Conservation (phyloP, 30 jellyfish, hydroid and myxozoan genomes). For the Aurelia coerulea region DNA sequence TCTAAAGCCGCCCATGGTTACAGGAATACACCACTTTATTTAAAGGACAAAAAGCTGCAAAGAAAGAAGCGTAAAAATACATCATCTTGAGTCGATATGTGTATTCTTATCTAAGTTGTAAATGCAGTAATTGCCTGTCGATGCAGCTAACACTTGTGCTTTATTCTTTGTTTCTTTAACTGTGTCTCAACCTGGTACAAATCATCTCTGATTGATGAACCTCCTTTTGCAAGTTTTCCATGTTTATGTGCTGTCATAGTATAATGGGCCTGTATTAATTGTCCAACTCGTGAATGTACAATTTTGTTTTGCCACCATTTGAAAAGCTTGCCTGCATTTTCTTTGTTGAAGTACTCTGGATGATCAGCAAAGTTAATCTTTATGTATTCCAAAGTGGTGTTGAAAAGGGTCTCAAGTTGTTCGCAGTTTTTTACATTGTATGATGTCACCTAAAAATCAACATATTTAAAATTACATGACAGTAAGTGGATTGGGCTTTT, state of each 20-base stretch:
- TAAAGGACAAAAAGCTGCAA: too few species aligned
- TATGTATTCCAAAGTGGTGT: too few species aligned
- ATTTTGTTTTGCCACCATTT: too few species aligned
- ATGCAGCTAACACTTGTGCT: neutral
- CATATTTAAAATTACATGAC: too few species aligned
- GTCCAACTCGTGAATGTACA: constrained; percentile 54
- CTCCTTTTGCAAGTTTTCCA: constrained; percentile 38
- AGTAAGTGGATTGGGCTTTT: too few species aligned
- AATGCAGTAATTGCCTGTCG: constrained; percentile 7
- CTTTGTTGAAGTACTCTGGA: constrained; percentile 8
- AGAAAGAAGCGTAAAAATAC: too few species aligned
- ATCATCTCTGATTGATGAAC: constrained; percentile 42
- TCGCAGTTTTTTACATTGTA: too few species aligned
- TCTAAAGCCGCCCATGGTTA: too few species aligned
- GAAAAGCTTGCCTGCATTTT: constrained; percentile 14
- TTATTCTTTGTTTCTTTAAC: constrained; percentile 21
- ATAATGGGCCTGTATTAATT: constrained; percentile 24
- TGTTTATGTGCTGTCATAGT: constrained; percentile 18
- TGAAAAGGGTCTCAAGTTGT: too few species aligned
- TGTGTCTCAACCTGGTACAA: constrained; percentile 50
- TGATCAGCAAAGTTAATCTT: constrained; percentile 9
- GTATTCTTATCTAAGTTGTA: neutral
- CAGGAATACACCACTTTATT: too few species aligned
- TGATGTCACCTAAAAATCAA: too few species aligned
- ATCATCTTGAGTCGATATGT: too few species aligned